Evolutionary conservation across 2,888 invertebrate genomes (phyloP).

Genomic region (Dicranocentrus wangi): DNA sequence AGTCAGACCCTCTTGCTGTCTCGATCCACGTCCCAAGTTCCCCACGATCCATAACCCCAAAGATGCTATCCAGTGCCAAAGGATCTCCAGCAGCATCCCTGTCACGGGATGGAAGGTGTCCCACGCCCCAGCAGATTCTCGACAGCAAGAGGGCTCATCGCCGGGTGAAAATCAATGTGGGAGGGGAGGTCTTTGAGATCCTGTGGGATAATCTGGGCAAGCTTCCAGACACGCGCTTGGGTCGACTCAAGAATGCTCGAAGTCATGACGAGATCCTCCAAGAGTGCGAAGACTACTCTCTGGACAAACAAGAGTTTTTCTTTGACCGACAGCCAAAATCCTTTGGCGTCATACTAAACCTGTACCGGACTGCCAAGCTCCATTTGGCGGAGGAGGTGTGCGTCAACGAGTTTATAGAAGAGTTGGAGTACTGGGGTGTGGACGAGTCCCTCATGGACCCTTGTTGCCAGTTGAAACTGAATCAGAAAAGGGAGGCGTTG

Average conservation of each 20-base stretch:
- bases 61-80: conserved; percentile 28
- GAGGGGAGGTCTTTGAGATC: conserved; percentile 64
- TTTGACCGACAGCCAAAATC: conserved; percentile 50
- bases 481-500: conserved; percentile 46
- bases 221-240: conserved; percentile 60
- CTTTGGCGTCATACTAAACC: conserved; percentile 59
- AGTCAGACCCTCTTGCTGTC: conserved; percentile 52
- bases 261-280: conserved; percentile 47
- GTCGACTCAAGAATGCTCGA: conserved; percentile 48
- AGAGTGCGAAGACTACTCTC: conserved; percentile 60
- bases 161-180: conserved; percentile 60
- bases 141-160: conserved; percentile 43
- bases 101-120: conserved; percentile 3
- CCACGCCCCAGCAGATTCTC: conserved; percentile 32
- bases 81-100: conserved; percentile 8
- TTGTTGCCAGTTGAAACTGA: conserved; percentile 60
- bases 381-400: conserved; percentile 63
- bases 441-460: conserved; percentile 57
- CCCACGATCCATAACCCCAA: conserved; percentile 31
- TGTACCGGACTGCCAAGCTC: conserved; percentile 57
- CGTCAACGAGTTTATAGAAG: conserved; percentile 58
- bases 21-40: conserved; percentile 50
- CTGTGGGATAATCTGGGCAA: conserved; percentile 59
- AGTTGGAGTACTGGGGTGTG: conserved; percentile 64
- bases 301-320: conserved; percentile 59